phyloP scores from a whole-genome alignment of 2,888 invertebrate species.

The Panopea generosa region DNA sequence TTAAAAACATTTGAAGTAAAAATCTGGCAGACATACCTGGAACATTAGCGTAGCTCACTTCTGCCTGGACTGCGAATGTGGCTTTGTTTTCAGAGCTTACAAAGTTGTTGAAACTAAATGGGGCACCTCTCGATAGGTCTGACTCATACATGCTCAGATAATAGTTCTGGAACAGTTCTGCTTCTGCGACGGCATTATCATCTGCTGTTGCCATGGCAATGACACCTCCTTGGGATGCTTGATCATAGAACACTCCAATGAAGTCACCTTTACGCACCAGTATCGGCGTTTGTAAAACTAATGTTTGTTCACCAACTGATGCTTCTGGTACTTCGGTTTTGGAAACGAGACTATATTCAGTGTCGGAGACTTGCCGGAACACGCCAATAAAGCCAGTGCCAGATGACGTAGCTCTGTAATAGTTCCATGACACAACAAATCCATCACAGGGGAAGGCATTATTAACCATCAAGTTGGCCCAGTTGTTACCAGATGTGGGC shows the following conservation, averaged over 20 bases:
- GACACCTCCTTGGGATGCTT: slow-evolving; percentile 70
- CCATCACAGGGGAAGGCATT: slow-evolving; percentile 82
- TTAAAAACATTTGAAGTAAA: no score
- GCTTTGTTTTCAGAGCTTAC: slow-evolving; percentile 59
- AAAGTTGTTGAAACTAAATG: slow-evolving; percentile 69
- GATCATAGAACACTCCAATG: slow-evolving; percentile 81
- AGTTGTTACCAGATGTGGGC: slow-evolving; percentile 74
- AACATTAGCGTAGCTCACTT: slow-evolving; percentile 73
- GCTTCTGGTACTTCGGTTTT: slow-evolving; percentile 74
- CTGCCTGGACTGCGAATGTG: slow-evolving; percentile 77
- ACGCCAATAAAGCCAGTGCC: slow-evolving; percentile 79
- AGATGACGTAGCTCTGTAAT: slow-evolving; percentile 73
- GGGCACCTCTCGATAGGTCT: slow-evolving; percentile 65
- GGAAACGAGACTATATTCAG: slow-evolving; percentile 72
- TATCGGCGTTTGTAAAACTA: slow-evolving; percentile 67
- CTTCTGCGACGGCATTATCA: slow-evolving; percentile 61
- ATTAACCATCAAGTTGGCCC: slow-evolving; percentile 80
- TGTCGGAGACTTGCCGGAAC: slow-evolving; percentile 75
- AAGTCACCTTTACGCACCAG: slow-evolving; percentile 80
- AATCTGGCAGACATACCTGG: no score
- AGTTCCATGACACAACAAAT: slow-evolving; percentile 76
- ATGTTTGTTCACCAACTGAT: slow-evolving; percentile 66
- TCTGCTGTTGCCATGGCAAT: slow-evolving; percentile 72
- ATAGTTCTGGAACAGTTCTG: slow-evolving; percentile 78
- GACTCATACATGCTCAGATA: slow-evolving; percentile 75